Conservation (phyloP, 2,888 invertebrate genomes). For the Bombyx huttoni region DNA sequence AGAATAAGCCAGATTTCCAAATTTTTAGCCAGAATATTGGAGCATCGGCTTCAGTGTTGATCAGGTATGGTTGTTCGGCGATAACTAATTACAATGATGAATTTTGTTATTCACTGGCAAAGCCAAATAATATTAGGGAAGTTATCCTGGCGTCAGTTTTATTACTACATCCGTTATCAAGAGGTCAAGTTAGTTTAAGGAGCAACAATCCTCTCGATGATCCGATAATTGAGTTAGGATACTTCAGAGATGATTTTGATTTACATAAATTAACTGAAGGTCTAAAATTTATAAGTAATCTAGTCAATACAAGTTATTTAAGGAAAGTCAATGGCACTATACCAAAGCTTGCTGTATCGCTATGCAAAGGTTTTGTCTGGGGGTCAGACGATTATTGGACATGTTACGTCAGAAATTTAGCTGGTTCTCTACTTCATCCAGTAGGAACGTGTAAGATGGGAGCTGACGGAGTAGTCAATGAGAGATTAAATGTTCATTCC, state of each 20-base stretch:
- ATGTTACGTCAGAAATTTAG: conserved; percentile 71
- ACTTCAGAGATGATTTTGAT: conserved; percentile 32
- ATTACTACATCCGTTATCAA: conserved; percentile 41
- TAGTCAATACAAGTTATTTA: conserved; percentile 37
- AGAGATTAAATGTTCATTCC: conserved; percentile 36
- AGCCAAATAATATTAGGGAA: conserved; percentile 31
- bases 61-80: conserved; percentile 24
- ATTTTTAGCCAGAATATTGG: conserved; percentile 41
- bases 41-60: conserved; percentile 27
- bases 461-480: conserved; percentile 42
- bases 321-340: conserved; percentile 27
- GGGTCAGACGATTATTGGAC: conserved; percentile 75
- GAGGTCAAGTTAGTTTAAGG: conserved; percentile 37
- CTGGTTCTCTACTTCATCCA: conserved; percentile 74
- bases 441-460: conserved; percentile 62
- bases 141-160: conserved; percentile 26
- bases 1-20: conserved; percentile 38
- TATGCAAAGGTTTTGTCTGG: conserved; percentile 59
- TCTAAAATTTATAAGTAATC: conserved; percentile 28
- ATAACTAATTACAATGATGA: conserved; percentile 22
- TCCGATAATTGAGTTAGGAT: conserved; percentile 44
- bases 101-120: conserved; percentile 28
- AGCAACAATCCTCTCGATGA: conserved; percentile 38
- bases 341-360: conserved; percentile 43
- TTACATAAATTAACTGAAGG: conserved; percentile 27